Conservation (phyloP, 2,113 vertebrate species). For the Psettodes erumei region DNA sequence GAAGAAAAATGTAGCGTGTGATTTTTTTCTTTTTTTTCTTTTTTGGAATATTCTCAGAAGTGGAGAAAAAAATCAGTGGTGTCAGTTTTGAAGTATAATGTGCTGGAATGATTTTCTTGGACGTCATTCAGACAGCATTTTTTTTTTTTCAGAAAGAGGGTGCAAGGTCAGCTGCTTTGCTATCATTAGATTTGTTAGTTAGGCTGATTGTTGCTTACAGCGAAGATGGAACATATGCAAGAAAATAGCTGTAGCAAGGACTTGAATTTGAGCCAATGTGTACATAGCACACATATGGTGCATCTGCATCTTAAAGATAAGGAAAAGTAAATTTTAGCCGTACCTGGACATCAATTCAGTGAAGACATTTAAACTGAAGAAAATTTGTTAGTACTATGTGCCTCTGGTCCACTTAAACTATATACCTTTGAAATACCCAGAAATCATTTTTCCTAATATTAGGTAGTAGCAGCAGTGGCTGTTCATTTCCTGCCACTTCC, state of each 20-base stretch:
- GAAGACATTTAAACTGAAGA: neutral
- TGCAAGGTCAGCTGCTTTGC: conserved; percentile 6
- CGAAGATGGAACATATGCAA: neutral
- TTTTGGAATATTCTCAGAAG: conserved; percentile 17
- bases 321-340: neutral
- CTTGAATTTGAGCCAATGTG: conserved; percentile 9
- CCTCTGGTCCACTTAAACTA: too few species aligned
- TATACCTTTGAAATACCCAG: neutral
- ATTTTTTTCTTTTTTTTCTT: conserved; percentile 26
- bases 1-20: conserved; percentile 60
- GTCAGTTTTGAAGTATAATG: conserved; percentile 45
- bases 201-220: conserved; percentile 21
- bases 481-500: neutral
- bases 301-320: neutral
- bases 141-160: neutral
- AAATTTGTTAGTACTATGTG: too few species aligned
- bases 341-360: neutral
- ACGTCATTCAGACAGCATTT: conserved; percentile 30
- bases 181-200: conserved; percentile 25
- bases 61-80: conserved; percentile 28
- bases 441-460: too few species aligned
- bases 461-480: neutral
- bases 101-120: conserved; percentile 43
- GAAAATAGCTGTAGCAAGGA: neutral
- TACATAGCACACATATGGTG: neutral